Conservation (phyloP, 2,113 vertebrate species). For the Microtus oregoni region DNA sequence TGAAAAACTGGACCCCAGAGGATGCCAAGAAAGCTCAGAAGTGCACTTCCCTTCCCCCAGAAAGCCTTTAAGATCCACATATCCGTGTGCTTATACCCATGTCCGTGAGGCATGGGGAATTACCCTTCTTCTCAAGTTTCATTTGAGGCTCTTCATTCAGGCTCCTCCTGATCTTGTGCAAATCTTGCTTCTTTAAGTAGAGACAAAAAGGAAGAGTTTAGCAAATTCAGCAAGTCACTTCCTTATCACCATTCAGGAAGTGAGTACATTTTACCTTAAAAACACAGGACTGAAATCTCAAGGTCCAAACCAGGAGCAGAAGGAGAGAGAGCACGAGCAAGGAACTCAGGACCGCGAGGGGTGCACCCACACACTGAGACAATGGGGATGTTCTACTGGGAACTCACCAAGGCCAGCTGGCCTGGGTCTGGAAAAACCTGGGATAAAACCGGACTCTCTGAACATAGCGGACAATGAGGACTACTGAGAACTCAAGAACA, state of each 20-base stretch:
- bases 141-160: neutral
- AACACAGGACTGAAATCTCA: too few relatives aligned
- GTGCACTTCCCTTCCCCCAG: rapidly evolving
- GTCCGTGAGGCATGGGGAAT: neutral
- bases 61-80: neutral
- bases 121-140: neutral
- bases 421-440: too few relatives aligned
- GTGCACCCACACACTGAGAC: too few relatives aligned
- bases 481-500: too few relatives aligned
- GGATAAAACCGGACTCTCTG: too few relatives aligned
- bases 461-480: too few relatives aligned
- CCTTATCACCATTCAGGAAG: conserved; percentile 45
- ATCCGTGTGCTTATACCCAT: neutral
- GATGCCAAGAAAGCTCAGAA: neutral
- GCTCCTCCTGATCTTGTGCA: neutral
- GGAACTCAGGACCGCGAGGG: too few relatives aligned
- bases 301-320: too few relatives aligned
- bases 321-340: too few relatives aligned
- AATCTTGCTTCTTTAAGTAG: neutral
- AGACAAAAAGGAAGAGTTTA: neutral
- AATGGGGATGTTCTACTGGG: too few relatives aligned
- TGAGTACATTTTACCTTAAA: conserved; percentile 29
- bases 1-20: neutral
- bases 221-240: conserved; percentile 20
- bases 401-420: too few relatives aligned